Base-by-base conservation (phyloP, 2,888 invertebrate species). In the Tholera decimalis region DNA sequence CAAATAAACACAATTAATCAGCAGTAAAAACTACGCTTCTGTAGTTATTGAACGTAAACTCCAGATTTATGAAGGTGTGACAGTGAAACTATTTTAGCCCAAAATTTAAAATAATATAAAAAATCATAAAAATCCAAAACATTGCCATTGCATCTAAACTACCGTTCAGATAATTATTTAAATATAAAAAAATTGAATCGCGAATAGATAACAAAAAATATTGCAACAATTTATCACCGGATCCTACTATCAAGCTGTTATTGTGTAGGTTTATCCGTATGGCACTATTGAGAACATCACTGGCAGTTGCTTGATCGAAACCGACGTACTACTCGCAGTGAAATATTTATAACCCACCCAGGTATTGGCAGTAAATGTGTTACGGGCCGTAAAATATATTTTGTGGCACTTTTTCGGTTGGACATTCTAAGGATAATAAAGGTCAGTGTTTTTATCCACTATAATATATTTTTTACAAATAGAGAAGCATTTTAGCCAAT, bases 181-280 rank as follows among this genome's bases (percentile, higher is more conserved):
- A 50, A 62, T 51, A 13, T 47, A 44, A 54, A 18, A 9, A 20
- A 56, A 60, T 55, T 11, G 1, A 53, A 44, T 49, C n/a, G 24
- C 28, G 18, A 20, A 37, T 4, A 56, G 51, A 70, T 72, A 73
- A 37, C 24, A 61, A 44, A 63, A 37, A 44, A 41, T 59, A 77
- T 64, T 64, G 50, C 46, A 53, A 43, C 54, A 41, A 39, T 53
- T 78, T 79, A 75, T 79, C 76, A 65, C 74, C 74, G 79, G 82
- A 81, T 73, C 46, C 68, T 15, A 47, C 55, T 80, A 81, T 81
- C 83, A 47, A 28, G 50, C 22, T 62, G 55, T 43, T 18, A n/a
- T 43, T 63, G 70, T 65, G 65, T 82, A 60, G 71, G 77, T 72
- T 67, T 71, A 70, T 80, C 74, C 72, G 61, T 41, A 47, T 49